Base-by-base conservation (phyloP, 2,113 vertebrate genomes). In the Pycnonotus jocosus region DNA sequence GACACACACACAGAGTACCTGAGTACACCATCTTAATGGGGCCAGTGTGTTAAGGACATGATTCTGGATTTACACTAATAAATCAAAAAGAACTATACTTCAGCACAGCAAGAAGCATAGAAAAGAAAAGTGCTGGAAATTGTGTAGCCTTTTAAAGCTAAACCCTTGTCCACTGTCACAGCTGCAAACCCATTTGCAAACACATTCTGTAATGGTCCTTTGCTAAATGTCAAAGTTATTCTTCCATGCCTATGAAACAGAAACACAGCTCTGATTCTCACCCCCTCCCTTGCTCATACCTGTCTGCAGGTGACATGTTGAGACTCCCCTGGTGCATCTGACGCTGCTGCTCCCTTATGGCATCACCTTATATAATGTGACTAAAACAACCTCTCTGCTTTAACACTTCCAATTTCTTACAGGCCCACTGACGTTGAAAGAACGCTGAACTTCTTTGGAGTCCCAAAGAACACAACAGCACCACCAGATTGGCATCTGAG, bases 101-200 rank as follows among this genome's bases (percentile, higher is more conserved):
- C 50, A 81, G 40, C 40, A 65, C 35, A 73, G 38, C n/a, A 74
- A 60, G 65, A 45, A 94, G 50, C 37, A 91, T 1, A 6, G 68
- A 90, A 22, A 84, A 74, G 25, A 90, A 20, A 89, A 76, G 19
- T 27, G 64, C 27, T 66, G 65, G 40, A 90, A 91, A 85, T 19
- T 28, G 45, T 13, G 19, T 13, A 57, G 79, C 51, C 48, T 89
- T 81, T 71, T 76, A 28, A 90, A 86, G 58, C 27, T 42, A 84
- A 95, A 86, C 21, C 45, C 22, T 51, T 78, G 90, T 71, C 51
- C 44, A 37, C 72, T 56, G 64, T 54, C 81, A 83, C 79, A 88
- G 71, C 74, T 86, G 79, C 58, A 95, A 76, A 79, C 21, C 44
- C 69, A 91, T 90, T 92, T 93, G 72, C 68, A 85, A 95, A 85